These are phyloP conservation scores for Pocillopora damicornis DNA, from an alignment of 64 coral and sea anemone genomes.

Conservation along the genomic window DNA sequence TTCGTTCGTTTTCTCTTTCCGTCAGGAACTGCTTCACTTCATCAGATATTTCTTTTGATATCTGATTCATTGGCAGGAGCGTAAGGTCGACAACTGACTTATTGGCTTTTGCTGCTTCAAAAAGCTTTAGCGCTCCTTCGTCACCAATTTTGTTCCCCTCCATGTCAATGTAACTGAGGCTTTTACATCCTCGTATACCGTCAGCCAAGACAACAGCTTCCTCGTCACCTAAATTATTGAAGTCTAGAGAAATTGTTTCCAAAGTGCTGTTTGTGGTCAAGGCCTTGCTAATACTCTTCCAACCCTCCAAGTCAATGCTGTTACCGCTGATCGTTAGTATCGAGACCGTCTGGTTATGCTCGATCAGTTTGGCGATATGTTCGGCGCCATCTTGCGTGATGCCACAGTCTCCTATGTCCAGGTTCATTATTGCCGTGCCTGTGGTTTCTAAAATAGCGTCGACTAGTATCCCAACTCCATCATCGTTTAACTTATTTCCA, in stretches of 20 bases:
- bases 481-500: conserved; percentile 79
- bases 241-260: conserved; percentile 83
- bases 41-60: conserved; percentile 70
- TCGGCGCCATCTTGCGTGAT: conserved; percentile 66
- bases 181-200: conserved; percentile 62
- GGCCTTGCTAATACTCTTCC: conserved; percentile 68
- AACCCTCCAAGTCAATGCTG: conserved; percentile 60
- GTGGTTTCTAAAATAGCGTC: conserved; percentile 65
- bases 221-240: conserved; percentile 78
- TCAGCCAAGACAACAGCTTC: conserved; percentile 74
- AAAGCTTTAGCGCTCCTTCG: conserved; percentile 68
- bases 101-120: conserved; percentile 71
- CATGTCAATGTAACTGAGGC: conserved; percentile 84
- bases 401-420: conserved; percentile 87
- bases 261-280: conserved; percentile 63
- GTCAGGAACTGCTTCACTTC: conserved; percentile 63
- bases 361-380: conserved; percentile 73
- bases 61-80: conserved; percentile 80
- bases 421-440: conserved; percentile 59
- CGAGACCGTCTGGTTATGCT: conserved; percentile 58
- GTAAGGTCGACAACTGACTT: conserved; percentile 78
- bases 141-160: conserved; percentile 94
- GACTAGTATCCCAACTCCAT: conserved; percentile 70
- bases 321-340: conserved; percentile 90
- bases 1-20: conserved; percentile 20